Evolutionary conservation across 2,797 vertebrate species (phyloP).

Genomic region (Anguilla obscura): DNA sequence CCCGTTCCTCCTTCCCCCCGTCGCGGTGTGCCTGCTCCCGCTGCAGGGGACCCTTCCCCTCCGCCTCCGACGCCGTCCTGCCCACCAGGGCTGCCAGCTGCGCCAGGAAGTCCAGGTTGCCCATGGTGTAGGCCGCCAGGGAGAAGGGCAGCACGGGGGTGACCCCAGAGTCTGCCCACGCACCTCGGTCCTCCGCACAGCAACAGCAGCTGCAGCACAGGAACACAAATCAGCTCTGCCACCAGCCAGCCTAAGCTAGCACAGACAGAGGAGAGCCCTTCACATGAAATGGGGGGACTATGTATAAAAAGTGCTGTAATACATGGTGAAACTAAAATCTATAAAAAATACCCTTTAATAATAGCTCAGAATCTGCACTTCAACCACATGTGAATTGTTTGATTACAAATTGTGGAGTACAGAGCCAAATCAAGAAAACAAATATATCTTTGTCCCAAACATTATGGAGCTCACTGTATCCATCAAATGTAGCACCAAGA

Average conservation of each 20-base stretch:
- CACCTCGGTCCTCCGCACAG: constrained; percentile 61
- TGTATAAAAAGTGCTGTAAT: no score
- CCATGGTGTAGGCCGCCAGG: constrained; percentile 75
- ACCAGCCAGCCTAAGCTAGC: neutral
- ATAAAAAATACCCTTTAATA: no score
- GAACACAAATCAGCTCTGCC: constrained; percentile 34
- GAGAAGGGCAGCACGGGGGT: constrained; percentile 74
- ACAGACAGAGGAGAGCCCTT: neutral
- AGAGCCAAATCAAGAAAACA: no score
- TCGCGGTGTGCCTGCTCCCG: constrained; percentile 58
- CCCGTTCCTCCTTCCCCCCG: constrained; percentile 55
- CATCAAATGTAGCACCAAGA: neutral
- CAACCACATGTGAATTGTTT: no score
- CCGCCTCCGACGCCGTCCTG: constrained; percentile 54
- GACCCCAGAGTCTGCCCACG: constrained; percentile 57
- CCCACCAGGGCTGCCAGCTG: constrained; percentile 77
- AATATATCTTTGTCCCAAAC: no score
- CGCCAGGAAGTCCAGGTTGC: constrained; percentile 81
- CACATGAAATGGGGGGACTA: no score
- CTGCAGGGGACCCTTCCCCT: constrained; percentile 46
- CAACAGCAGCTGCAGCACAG: constrained; percentile 53
- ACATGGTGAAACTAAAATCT: no score
- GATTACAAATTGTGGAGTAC: no score
- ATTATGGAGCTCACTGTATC: neutral
- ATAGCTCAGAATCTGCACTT: no score